Percentiles rank a stretch among this genome's conserved stretches.
Evolutionary conservation across 1,140 invertebrate species (phyloP).

Genomic region (Hyphantria cunea): DNA sequence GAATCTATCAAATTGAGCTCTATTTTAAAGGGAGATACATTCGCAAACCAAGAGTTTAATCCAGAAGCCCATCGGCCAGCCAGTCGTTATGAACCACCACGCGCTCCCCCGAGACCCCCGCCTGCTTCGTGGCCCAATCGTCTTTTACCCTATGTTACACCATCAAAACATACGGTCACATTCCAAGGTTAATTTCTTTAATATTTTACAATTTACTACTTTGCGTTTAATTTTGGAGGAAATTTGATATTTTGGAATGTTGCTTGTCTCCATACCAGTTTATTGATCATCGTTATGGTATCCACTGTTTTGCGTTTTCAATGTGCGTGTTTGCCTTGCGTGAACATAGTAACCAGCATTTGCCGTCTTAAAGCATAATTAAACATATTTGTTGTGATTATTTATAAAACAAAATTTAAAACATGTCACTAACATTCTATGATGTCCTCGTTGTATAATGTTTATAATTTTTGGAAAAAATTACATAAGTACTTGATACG

Average conservation of each 20-base stretch:
- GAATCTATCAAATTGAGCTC: conserved; percentile 79
- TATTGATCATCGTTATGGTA: conserved; percentile 46
- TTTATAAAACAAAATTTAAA: too few relatives aligned
- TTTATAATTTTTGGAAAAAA: not conserved
- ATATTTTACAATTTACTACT: conserved; percentile 50
- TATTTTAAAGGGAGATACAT: conserved; percentile 85
- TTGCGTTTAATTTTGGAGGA: conserved; percentile 68
- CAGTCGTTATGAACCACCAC: conserved; percentile 88
- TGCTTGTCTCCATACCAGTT: conserved; percentile 36
- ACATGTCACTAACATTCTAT: not conserved
- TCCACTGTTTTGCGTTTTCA: conserved; percentile 12
- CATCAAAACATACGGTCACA: conserved; percentile 86
- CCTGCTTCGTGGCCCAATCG: conserved; percentile 73
- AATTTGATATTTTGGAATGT: conserved; percentile 34
- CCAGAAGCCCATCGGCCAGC: conserved; percentile 88
- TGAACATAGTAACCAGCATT: conserved; percentile 20
- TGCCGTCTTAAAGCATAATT: conserved; percentile 10
- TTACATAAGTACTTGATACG: not conserved
- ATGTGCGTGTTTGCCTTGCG: conserved; percentile 37
- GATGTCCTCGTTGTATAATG: not conserved
- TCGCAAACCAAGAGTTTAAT: conserved; percentile 87
- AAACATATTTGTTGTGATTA: too few relatives aligned
- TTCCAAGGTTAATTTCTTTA: conserved; percentile 89
- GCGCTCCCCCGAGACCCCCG: conserved; percentile 75
- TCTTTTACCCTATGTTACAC: conserved; percentile 79